phyloP scores from a whole-genome alignment of 2,888 invertebrate genomes.

The Acleris laterana region DNA sequence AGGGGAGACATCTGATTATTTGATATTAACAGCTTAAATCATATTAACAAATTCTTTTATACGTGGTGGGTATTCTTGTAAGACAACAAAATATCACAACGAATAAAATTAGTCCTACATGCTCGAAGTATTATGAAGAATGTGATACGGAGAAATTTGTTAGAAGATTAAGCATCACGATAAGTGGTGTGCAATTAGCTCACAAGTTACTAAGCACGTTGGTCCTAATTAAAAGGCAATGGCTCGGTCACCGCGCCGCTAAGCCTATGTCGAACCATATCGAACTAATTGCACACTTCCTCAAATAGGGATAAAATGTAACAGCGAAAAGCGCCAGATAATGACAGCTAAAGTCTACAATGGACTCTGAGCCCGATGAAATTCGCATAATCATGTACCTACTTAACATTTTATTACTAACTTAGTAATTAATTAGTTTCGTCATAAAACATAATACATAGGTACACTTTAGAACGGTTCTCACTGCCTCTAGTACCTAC shows the following conservation, averaged over 20 bases:
- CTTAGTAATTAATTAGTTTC: background rate
- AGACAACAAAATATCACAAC: too few relatives aligned
- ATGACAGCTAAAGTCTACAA: conserved; percentile 4
- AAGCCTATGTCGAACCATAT: conserved; percentile 7
- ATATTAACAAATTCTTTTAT: too few relatives aligned
- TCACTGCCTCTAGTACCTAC: background rate
- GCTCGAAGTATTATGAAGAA: too few relatives aligned
- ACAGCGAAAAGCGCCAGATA: conserved; percentile 28
- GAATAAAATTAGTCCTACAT: too few relatives aligned
- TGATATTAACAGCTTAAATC: too few relatives aligned
- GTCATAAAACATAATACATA: background rate
- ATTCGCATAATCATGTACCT: background rate
- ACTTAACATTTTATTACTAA: background rate
- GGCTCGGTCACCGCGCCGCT: conserved; percentile 10
- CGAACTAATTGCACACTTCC: conserved; percentile 28
- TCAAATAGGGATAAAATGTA: conserved; percentile 29
- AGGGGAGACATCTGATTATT: too few relatives aligned
- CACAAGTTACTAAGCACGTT: conserved; percentile 11
- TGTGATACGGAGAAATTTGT: too few relatives aligned
- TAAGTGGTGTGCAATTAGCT: background rate
- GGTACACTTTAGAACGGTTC: background rate
- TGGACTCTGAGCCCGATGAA: conserved; percentile 5
- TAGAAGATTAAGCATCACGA: too few relatives aligned
- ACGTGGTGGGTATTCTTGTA: too few relatives aligned
- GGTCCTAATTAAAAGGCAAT: conserved; percentile 23